These are phyloP conservation scores for Tetrapedia diversipes DNA, from an alignment of 2,888 invertebrate species.

Conservation along the genomic window DNA sequence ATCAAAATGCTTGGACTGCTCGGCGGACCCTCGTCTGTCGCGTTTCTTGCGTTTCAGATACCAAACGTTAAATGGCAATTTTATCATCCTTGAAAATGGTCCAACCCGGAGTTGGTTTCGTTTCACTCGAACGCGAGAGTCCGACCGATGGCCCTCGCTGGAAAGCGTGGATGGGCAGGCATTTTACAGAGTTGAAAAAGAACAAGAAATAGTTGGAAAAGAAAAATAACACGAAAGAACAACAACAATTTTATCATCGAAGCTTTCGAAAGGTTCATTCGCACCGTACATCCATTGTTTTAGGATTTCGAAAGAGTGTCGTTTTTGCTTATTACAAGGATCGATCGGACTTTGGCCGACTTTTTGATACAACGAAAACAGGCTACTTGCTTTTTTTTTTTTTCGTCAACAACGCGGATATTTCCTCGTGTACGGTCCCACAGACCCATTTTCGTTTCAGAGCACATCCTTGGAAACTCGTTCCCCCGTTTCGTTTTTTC, in stretches of 20 bases:
- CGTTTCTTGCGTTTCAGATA: no score
- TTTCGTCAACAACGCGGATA: conserved; percentile 82
- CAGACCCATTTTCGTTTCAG: conserved; percentile 53
- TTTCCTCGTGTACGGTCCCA: conserved; percentile 75
- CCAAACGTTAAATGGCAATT: no score
- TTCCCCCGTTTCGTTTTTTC: neutral
- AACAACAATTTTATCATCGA: conserved; percentile 69
- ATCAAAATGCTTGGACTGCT: conserved; percentile 61
- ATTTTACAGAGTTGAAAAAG: conserved; percentile 49
- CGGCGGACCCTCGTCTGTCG: conserved; percentile 48
- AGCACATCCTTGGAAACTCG: conserved; percentile 43
- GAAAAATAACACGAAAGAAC: conserved; percentile 65
- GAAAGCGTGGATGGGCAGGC: conserved; percentile 61
- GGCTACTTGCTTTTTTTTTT: conserved; percentile 80
- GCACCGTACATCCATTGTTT: conserved; percentile 82
- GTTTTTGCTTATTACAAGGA: conserved; percentile 77
- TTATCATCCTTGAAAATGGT: no score
- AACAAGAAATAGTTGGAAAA: conserved; percentile 12
- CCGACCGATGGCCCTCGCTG: conserved; percentile 40
- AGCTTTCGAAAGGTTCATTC: conserved; percentile 80
- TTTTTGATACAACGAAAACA: conserved; percentile 81
- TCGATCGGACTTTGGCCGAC: conserved; percentile 73
- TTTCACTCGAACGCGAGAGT: conserved; percentile 18
- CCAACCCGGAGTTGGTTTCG: no score
- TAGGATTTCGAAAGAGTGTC: conserved; percentile 79